Evolutionary conservation across 2,888 invertebrate species (phyloP), one percentile per base, ranked within the genome.

Genomic region (Netelia virgata): DNA sequence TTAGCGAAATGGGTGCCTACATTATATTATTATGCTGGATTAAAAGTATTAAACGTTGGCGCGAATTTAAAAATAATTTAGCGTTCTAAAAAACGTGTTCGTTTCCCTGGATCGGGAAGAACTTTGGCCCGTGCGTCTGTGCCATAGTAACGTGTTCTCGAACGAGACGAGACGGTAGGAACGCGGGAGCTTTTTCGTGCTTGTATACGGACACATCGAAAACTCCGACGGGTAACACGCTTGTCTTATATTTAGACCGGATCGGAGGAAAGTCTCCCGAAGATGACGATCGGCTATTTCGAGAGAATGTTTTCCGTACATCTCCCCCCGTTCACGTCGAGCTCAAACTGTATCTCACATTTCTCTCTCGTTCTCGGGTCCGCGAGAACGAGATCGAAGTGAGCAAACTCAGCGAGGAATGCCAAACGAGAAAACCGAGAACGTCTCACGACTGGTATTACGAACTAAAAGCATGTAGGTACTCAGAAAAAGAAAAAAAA

Each of bases 251-350:
- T 87, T 89, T 87, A 89, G 87, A 84, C 76, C 36, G 81, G 86
- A 88, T 88, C 82, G 86, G 36, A 87, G 88, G 85, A 89, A 88
- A 89, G 87, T 88, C 84, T 85, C 81, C 74, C 81, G 83, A 86
- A 87, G 86, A 88, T 88, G 90, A 87, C 88, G 89, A 88, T 90
- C 87, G 68, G 90, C 90, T 91, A 91, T 91, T 91, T 90, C 87
- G 86, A 88, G 89, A 88, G 57, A 69, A 63, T 74, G 84, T 81
- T 36, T 75, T 63, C 84, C 73, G 66, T 80, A 80, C 63, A 55
- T 66, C 76, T 50, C 84, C 55, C 43, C 55, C 47, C 61, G 77
- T 72, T 74, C 81, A 73, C 72, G 73, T 50, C 68, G 68, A 66
- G 84, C 82, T 83, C 70, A 50, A 72, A 73, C 78, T 68, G 80